These are phyloP conservation scores for Bombylius major DNA, from an alignment of 2,888 invertebrate species.

Conservation along the genomic window DNA sequence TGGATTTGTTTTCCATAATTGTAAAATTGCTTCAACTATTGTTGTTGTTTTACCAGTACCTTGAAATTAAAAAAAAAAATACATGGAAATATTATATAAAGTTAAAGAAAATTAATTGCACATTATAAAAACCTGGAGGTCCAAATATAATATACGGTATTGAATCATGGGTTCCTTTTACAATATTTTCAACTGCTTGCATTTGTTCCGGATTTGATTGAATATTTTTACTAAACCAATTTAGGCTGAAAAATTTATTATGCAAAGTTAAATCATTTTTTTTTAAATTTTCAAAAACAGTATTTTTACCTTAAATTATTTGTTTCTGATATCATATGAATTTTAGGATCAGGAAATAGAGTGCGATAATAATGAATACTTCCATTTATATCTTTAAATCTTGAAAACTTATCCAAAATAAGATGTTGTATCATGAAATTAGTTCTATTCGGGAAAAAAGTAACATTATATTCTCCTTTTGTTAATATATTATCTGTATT, in stretches of 20 bases:
- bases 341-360: constrained; percentile 2
- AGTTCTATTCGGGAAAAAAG: constrained; percentile 24
- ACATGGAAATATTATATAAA: neutral
- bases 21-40: constrained; percentile 54
- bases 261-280: no score
- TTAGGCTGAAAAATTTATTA: constrained; percentile 14
- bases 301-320: neutral
- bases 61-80: constrained; percentile 15
- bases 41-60: constrained; percentile 61
- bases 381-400: neutral
- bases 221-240: constrained; percentile 30
- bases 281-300: neutral
- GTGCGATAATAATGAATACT: neutral
- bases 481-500: neutral
- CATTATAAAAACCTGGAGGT: constrained; percentile 60
- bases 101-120: neutral
- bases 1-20: constrained; percentile 37
- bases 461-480: constrained; percentile 13
- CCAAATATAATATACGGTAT: constrained; percentile 76
- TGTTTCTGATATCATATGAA: neutral
- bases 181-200: constrained; percentile 52
- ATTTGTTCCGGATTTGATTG: constrained; percentile 46
- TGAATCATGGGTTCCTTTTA: constrained; percentile 46
- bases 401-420: constrained; percentile 20
- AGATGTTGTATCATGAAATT: constrained; percentile 25